A percentile compares a stretch with the other conserved stretches of the same genome.
phyloP scores from a whole-genome alignment of 1,140 invertebrate species.

The Hylyphantes graminicola region DNA sequence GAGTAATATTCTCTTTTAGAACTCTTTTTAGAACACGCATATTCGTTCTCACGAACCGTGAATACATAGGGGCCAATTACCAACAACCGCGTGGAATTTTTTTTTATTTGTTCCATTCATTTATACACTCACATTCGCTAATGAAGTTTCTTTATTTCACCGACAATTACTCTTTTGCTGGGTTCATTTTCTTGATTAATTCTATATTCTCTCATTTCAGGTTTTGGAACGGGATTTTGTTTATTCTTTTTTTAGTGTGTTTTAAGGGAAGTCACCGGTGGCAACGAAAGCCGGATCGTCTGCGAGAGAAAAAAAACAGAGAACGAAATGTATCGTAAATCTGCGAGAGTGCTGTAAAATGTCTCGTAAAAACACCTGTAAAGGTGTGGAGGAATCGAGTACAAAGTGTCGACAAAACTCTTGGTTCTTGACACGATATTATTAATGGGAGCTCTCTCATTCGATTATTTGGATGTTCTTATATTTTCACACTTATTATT shows the following conservation, averaged over 20 bases:
- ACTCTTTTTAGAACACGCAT: conserved; percentile 18
- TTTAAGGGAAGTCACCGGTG: conserved; percentile 26
- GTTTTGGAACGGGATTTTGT: too few species aligned
- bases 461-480: background rate
- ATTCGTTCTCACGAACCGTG: background rate
- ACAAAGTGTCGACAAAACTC: background rate
- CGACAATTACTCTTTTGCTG: background rate
- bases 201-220: background rate
- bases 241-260: conserved; percentile 20
- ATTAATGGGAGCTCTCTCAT: background rate
- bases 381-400: background rate
- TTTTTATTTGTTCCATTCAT: too few species aligned
- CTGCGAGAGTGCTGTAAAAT: conserved; percentile 12
- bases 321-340: conserved; percentile 37
- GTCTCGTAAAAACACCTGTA: conserved; percentile 35
- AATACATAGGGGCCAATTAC: background rate
- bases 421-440: background rate
- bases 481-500: background rate
- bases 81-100: background rate
- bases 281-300: conserved; percentile 11
- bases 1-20: conserved; percentile 21
- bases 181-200: background rate
- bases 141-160: too few species aligned
- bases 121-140: too few species aligned
- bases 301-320: background rate